A percentile compares a stretch with the other conserved stretches of the same genome.
phyloP scores from a whole-genome alignment of 2,113 vertebrate genomes.

The Oplegnathus fasciatus region DNA sequence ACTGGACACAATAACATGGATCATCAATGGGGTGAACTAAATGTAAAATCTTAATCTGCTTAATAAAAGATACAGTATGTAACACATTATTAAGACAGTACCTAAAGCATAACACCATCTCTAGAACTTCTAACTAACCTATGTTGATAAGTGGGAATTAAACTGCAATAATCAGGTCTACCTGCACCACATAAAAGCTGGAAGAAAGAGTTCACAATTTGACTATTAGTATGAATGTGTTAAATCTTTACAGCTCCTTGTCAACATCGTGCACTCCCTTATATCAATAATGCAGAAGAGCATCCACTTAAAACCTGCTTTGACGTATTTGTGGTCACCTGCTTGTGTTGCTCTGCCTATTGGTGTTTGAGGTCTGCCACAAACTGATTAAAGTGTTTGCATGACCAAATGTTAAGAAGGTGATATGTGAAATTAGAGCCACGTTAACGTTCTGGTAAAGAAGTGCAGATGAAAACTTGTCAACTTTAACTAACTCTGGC shows the following conservation, averaged over 20 bases:
- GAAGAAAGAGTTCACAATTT: background rate
- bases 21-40: background rate
- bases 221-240: background rate
- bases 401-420: too few relatives aligned
- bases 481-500: background rate
- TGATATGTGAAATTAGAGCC: background rate
- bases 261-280: background rate
- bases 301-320: background rate
- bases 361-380: too few relatives aligned
- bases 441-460: background rate
- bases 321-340: background rate
- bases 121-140: too few relatives aligned
- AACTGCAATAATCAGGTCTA: background rate
- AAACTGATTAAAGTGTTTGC: background rate
- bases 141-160: background rate
- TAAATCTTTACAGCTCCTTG: background rate
- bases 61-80: background rate
- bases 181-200: background rate
- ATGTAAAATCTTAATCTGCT: background rate
- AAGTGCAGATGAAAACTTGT: background rate
- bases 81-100: background rate
- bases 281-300: background rate
- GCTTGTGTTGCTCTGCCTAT: background rate
- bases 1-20: too few relatives aligned
- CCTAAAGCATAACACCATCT: too few relatives aligned